These are phyloP conservation scores for Bedellia somnulentella DNA, from an alignment of 2,888 invertebrate species.

Conservation along the genomic window DNA sequence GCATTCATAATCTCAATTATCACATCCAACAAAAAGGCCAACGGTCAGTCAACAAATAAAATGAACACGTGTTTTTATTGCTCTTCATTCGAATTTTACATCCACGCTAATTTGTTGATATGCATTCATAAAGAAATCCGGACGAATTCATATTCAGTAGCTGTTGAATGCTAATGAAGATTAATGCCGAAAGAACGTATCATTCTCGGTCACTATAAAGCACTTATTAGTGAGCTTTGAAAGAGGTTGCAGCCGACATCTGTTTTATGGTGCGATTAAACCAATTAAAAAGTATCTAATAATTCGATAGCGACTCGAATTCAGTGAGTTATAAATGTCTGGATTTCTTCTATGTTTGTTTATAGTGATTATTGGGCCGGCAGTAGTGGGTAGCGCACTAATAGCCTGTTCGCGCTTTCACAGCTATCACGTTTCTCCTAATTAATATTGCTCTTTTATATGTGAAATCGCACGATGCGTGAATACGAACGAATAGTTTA, in stretches of 20 bases:
- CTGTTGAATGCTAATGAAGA: slow-evolving; percentile 50
- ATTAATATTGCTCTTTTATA: slow-evolving; percentile 2
- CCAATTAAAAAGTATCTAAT: slow-evolving; percentile 60
- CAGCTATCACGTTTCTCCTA: slow-evolving; percentile 4
- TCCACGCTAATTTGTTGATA: slow-evolving; percentile 57
- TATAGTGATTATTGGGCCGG: no score
- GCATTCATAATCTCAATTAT: slow-evolving; percentile 56
- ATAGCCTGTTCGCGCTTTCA: slow-evolving; percentile 7
- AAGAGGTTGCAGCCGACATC: no score
- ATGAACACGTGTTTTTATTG: slow-evolving; percentile 47
- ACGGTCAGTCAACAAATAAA: slow-evolving; percentile 20
- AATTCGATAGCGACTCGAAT: slow-evolving; percentile 41
- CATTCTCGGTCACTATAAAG: slow-evolving; percentile 25
- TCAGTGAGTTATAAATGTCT: no score
- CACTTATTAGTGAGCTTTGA: slow-evolving; percentile 18
- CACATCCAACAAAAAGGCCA: slow-evolving; percentile 44
- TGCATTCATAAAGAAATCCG: slow-evolving; percentile 46
- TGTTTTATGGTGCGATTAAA: slow-evolving; percentile 47
- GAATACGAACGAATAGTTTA: no score
- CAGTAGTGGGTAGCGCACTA: no score
- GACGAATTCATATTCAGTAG: slow-evolving; percentile 52
- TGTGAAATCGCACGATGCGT: no score
- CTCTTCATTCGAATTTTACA: slow-evolving; percentile 50
- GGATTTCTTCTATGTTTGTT: no score
- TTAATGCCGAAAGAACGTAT: slow-evolving; percentile 40